Percentiles rank a stretch among this genome's conserved stretches.
Evolutionary conservation across 2,888 invertebrate species (phyloP).

Genomic region (Cepaea hortensis): DNA sequence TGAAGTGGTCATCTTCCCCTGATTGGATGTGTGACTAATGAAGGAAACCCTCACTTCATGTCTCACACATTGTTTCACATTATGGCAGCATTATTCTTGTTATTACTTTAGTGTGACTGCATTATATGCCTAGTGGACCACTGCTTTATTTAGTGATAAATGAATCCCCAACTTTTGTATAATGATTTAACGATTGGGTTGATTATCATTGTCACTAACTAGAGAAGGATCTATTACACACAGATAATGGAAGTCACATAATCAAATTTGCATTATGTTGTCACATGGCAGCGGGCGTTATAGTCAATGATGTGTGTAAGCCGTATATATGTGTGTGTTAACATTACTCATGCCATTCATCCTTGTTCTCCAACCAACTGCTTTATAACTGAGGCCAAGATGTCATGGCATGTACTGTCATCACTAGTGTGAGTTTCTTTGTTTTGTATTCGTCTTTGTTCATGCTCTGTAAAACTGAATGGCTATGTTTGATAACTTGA

Average conservation of each 20-base stretch:
- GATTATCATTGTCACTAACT: conserved; percentile 25
- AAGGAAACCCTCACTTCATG: conserved; percentile 17
- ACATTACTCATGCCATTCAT: neutral
- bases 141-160: no score
- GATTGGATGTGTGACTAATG: neutral
- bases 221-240: conserved; percentile 41
- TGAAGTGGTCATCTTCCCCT: no score
- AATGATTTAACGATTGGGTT: no score
- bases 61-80: neutral
- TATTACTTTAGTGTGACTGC: conserved; percentile 34
- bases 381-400: conserved; percentile 1
- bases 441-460: neutral
- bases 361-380: neutral
- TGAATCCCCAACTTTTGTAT: no score
- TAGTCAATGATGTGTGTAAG: conserved; percentile 59
- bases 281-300: conserved; percentile 55
- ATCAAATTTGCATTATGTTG: conserved; percentile 46
- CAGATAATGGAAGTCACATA: neutral
- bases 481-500: neutral
- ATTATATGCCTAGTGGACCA: no score
- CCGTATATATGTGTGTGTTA: neutral
- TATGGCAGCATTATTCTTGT: neutral
- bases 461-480: neutral
- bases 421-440: neutral
- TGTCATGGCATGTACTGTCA: conserved; percentile 21